Evolutionary conservation across 2,888 invertebrate genomes (phyloP).

Genomic region (Acronicta alni): DNA sequence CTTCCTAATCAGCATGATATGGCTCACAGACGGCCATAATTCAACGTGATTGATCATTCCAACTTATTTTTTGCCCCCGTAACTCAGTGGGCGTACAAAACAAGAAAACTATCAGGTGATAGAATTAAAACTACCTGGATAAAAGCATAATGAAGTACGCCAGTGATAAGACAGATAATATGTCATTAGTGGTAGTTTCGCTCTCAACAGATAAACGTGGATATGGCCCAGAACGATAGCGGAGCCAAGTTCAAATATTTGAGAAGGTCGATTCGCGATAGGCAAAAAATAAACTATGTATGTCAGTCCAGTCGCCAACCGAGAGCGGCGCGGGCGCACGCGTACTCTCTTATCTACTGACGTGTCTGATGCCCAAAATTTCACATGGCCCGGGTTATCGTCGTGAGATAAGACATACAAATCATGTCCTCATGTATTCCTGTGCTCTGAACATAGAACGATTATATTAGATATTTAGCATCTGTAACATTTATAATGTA

Average conservation of each 20-base stretch:
- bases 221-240: slow-evolving; percentile 63
- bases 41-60: slow-evolving; percentile 70
- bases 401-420: slow-evolving; percentile 43
- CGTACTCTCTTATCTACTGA: slow-evolving; percentile 54
- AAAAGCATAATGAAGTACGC: slow-evolving; percentile 32
- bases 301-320: slow-evolving; percentile 70
- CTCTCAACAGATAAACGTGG: slow-evolving; percentile 57
- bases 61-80: slow-evolving; percentile 62
- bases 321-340: slow-evolving; percentile 57
- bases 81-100: slow-evolving; percentile 64
- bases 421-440: slow-evolving; percentile 44
- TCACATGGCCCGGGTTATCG: slow-evolving; percentile 66
- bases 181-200: slow-evolving; percentile 59
- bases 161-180: slow-evolving; percentile 59
- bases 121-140: slow-evolving; percentile 43
- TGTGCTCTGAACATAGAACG: slow-evolving; percentile 12
- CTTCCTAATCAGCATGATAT: slow-evolving; percentile 54
- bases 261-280: slow-evolving; percentile 75
- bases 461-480: too few species aligned
- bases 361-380: slow-evolving; percentile 55
- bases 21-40: slow-evolving; percentile 55
- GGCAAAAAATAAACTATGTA: slow-evolving; percentile 69
- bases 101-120: slow-evolving; percentile 43
- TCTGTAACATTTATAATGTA: too few species aligned
- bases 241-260: slow-evolving; percentile 77